Percentiles rank a stretch among this genome's conserved stretches.
Conservation (phyloP, 2,797 vertebrate genomes). For the Mus minutoides region DNA sequence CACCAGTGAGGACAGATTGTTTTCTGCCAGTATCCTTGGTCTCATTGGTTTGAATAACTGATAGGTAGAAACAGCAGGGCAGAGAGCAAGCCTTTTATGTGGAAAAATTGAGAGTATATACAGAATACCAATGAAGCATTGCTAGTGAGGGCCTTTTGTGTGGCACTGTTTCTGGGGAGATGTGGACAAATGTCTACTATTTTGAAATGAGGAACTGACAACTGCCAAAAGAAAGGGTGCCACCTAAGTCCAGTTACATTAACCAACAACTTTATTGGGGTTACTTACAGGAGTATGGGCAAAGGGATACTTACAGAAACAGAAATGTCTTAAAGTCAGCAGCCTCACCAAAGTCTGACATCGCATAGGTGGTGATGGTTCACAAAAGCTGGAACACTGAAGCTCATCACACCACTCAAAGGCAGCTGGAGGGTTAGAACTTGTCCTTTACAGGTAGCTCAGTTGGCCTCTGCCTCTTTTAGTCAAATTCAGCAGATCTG, state of each 20-base stretch:
- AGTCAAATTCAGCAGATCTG: not conserved
- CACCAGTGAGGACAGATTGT: not conserved
- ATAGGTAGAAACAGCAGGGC: not conserved
- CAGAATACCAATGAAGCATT: not conserved
- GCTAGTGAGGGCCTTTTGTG: not conserved
- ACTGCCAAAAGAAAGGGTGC: not conserved
- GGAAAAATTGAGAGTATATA: not conserved
- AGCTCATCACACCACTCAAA: not conserved
- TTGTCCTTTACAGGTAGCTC: not conserved
- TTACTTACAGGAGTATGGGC: not conserved
- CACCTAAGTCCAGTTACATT: not conserved
- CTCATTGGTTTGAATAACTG: not conserved
- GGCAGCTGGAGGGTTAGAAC: not conserved
- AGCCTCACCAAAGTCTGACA: not conserved
- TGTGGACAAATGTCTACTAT: not conserved
- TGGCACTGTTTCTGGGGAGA: not conserved
- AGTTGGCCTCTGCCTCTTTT: not conserved
- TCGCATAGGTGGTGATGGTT: not conserved
- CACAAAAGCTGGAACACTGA: not conserved
- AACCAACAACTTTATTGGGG: not conserved
- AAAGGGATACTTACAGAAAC: not conserved
- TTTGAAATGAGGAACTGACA: not conserved
- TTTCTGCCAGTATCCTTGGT: not conserved
- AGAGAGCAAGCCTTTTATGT: not conserved
- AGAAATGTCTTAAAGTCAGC: not conserved